Percentiles rank a stretch among this genome's conserved stretches.
Conservation (phyloP, 2,113 vertebrate genomes). For the Misgurnus anguillicaudatus region DNA sequence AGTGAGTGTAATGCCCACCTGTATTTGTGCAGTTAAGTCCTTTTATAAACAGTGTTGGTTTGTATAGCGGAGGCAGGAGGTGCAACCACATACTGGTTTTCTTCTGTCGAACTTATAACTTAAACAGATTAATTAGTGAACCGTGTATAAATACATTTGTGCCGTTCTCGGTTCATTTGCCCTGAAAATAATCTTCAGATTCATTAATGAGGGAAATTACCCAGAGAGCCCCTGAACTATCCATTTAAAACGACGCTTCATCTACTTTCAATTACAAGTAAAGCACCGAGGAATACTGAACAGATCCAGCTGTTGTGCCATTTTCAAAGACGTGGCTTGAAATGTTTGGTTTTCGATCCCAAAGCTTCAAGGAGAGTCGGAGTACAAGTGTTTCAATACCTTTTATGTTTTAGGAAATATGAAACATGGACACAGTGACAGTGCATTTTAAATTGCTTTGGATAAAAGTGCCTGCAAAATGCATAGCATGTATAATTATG, state of each 20-base stretch:
- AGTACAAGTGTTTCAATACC: neutral
- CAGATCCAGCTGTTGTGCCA: slow-evolving; percentile 24
- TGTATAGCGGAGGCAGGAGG: neutral
- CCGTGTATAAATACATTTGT: slow-evolving; percentile 35
- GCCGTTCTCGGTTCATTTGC: slow-evolving; percentile 20
- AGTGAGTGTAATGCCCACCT: too few species aligned
- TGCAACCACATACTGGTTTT: neutral
- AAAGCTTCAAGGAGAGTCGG: neutral
- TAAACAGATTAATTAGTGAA: slow-evolving; percentile 22
- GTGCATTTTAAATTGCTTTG: too few species aligned
- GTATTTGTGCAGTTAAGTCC: neutral
- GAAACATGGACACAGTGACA: neutral
- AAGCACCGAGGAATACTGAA: slow-evolving; percentile 4
- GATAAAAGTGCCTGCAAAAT: too few species aligned
- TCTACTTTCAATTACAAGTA: slow-evolving; percentile 37
- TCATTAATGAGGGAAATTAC: slow-evolving; percentile 30
- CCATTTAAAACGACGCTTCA: slow-evolving; percentile 25
- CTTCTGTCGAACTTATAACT: slow-evolving; percentile 10
- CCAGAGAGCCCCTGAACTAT: slow-evolving; percentile 11
- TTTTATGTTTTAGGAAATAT: neutral
- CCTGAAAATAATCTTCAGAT: slow-evolving; percentile 26
- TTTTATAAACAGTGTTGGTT: neutral
- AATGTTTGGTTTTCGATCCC: neutral
- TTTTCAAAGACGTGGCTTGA: neutral
- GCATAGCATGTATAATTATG: too few species aligned